Base-by-base conservation (phyloP, 2,797 vertebrate genomes). In the Diceros bicornis region DNA sequence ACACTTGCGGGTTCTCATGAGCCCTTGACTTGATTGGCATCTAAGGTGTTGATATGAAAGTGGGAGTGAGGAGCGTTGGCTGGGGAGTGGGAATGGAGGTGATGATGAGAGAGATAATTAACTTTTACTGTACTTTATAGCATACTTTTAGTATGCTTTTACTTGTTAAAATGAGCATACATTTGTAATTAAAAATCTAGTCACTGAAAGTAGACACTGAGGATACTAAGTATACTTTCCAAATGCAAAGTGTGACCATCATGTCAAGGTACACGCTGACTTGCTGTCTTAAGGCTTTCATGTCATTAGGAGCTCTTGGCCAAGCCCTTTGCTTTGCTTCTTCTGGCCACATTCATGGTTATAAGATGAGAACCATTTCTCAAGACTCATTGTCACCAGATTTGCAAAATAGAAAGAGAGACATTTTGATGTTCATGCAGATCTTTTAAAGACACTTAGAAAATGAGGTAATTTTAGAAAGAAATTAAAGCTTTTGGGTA, bases 401-500 rank as follows among this genome's bases (percentile, higher is more conserved):
- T 68, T 77, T 61, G 9, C 85, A 93, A 89, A 50, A 37, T 2
- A 71, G n/a, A 86, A 69, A 59, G 27, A 94, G 20, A 74, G n/a
- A 25, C 3, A 57, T 75, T 66, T 66, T 13, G 8, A 68, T n/a
- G 25, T 62, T 82, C 68, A 77, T 23, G 34, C 34, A 87, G 52
- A 41, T 64, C 27, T 62, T 82, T 69, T 62, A 90, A 88, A 93
- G 91, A 62, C 10, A 23, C 47, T 78, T 50, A 6, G 29, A 81
- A 89, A 79, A 64, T 29, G 64, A 89, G 41, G 47, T 44, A 57
- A 91, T 75, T 86, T 94, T 87, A 81, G 81, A 87, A 90, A 91
- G 41, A 71, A 78, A 92, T 69, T 25, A 90, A 86, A 93, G 52
- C 16, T 57, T 27, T 72, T 50, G 59, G 25, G 17, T 68, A 59